Base-by-base conservation (phyloP, 2,888 invertebrate genomes). In the Cremastinae sp. region DNA sequence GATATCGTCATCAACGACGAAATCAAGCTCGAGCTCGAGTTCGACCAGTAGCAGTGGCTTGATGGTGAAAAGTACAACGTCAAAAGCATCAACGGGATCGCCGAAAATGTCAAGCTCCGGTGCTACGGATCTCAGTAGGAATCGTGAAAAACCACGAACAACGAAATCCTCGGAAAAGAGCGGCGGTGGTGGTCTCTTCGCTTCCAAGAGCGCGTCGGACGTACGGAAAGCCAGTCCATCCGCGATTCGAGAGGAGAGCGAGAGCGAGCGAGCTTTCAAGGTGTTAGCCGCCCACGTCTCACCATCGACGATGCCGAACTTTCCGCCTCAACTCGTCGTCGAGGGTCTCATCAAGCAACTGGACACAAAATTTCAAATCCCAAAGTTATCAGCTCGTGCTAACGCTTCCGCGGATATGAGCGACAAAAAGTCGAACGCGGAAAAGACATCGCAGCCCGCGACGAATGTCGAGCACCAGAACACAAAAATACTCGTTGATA, bases 301-400 rank as follows among this genome's bases (percentile, higher is more conserved):
- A 0, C 93, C 93, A 88, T 84, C 89, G 0, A 86, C 81, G 51
- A 73, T 90, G 28, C 83, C 87, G 7, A 85, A 79, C 28, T 92
- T 93, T 74, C 92, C 93, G 8, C 93, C 94, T 1, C 92, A 94
- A 14, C 93, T 93, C 65, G 91, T 93, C 80, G 90, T 93, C 64
- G 93, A 95, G 83, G 95, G 95, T 84, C 94, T 95, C 8, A 91
- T 95, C 68, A 95, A 95, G 83, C 96, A 96, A 84, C 89, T 95
- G 39, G 94, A 96, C 83, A 94, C 94, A 71, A 96, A 95, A 85
- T 96, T 96, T 90, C 96, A 96, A 91, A 96, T 96, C 84, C 96
- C 96, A 0, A 96, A 96, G 90, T 88, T 96, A 74, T 94, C 94
- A 0, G 94, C 94, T 2, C 87, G 92, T 28, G 82, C 79, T 1